Base-by-base conservation (phyloP, 2,113 vertebrate species). In the Eublepharis macularius region DNA sequence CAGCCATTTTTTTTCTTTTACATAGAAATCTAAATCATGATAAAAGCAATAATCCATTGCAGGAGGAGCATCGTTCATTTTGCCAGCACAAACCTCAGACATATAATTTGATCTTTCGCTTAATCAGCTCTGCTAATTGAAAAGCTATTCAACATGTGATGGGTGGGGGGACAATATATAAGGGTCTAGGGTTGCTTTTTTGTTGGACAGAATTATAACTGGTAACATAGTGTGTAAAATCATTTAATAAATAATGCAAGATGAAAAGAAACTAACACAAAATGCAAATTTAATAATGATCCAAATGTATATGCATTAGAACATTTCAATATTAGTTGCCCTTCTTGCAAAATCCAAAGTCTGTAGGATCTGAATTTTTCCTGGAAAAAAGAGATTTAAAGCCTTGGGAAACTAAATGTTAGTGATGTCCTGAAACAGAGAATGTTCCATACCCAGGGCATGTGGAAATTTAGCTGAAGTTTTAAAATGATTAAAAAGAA, bases 1-100 rank as follows among this genome's bases (percentile, higher is more conserved):
- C 17, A 81, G n/a, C 88, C 81, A 85, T 1, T 9, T 11, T 68
- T 57, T 82, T 75, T 1, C 4, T 72, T 57, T 83, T 68, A 63
- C 49, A 77, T 66, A 69, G 72, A 87, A 85, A 21, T 57, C 90
- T 80, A 57, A 66, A 85, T 85, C 17, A 78, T 51, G 24, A 19
- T 0, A 36, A 90, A 0, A 78, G 69, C 93, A 92, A 91, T 82
- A 86, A 39, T 74, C 84, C 69, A 80, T 86, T 86, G 63, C 77
- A 65, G 68, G 43, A 80, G 54, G 74, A 80, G 19, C 47, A 89
- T 63, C 39, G 57, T 34, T 63, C 1, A 0, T 83, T 66, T 87
- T 8, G 60, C 73, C 60, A 68, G 14, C 60, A 49, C 13, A 87
- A 91, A 66, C 16, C 72, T 68, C 43, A 86, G 3, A 80, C 39